A percentile compares a stretch with the other conserved stretches of the same genome.
Conservation (phyloP, 2,888 invertebrate species). For the Euphydryas editha region DNA sequence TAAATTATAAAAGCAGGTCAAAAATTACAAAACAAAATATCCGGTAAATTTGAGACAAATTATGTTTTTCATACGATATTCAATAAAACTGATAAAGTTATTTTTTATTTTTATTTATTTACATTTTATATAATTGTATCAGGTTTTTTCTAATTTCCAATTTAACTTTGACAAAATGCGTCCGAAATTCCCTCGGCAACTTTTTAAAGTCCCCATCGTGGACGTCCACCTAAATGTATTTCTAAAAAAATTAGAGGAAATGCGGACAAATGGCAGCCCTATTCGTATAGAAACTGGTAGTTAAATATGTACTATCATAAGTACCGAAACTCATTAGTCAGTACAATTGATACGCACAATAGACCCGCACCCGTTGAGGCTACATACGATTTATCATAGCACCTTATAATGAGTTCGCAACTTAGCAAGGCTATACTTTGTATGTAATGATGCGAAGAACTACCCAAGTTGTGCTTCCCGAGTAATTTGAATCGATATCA, state of each 20-base stretch:
- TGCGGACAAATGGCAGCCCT: not conserved
- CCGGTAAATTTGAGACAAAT: too few relatives aligned
- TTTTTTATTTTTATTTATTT: too few relatives aligned
- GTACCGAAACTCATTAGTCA: conserved; percentile 40
- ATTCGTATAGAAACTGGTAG: conserved; percentile 3
- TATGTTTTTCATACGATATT: too few relatives aligned
- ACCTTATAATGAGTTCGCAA: conserved; percentile 46
- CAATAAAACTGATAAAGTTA: too few relatives aligned
- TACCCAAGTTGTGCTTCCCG: not conserved
- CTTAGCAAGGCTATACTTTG: conserved; percentile 40
- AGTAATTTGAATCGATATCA: not conserved
- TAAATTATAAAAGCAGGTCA: too few relatives aligned
- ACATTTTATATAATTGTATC: too few relatives aligned
- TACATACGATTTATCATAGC: conserved; percentile 44
- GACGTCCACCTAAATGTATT: too few relatives aligned
- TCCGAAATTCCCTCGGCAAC: too few relatives aligned
- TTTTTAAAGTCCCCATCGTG: too few relatives aligned
- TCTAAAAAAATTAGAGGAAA: not conserved
- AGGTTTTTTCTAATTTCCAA: too few relatives aligned
- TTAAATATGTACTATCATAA: conserved; percentile 34
- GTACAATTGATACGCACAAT: conserved; percentile 41
- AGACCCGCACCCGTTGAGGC: conserved; percentile 25
- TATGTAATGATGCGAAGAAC: conserved; percentile 1
- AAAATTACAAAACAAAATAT: too few relatives aligned
- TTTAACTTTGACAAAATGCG: too few relatives aligned